Conservation (phyloP, 2,888 invertebrate genomes). For the Caenorhabditis japonica region DNA sequence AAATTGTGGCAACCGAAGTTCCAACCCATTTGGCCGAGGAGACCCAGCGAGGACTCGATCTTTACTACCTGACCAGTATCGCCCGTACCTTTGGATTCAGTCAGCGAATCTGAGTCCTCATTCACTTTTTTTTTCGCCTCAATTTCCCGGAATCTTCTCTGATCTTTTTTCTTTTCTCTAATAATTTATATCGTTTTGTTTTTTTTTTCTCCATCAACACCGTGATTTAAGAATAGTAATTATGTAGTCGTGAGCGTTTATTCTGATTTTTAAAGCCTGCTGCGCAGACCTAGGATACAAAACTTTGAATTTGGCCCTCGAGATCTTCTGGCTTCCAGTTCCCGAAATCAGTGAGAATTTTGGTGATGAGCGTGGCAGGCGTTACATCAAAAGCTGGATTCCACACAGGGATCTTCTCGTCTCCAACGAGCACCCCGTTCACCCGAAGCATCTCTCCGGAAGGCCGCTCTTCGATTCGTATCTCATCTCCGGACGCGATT, state of each 20-base stretch:
- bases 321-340: conserved; percentile 56
- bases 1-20: conserved; percentile 87
- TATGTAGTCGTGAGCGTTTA: conserved; percentile 9
- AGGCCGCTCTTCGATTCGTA: conserved; percentile 93
- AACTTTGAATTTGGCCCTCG: conserved; percentile 17
- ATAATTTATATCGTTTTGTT: conserved; percentile 23
- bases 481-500: conserved; percentile 86
- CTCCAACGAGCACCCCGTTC: conserved; percentile 80
- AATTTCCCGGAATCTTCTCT: too few relatives aligned
- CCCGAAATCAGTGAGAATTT: conserved; percentile 62
- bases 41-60: conserved; percentile 82
- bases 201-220: conserved; percentile 13
- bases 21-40: conserved; percentile 84
- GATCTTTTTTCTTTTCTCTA: conserved; percentile 9
- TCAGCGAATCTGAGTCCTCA: conserved; percentile 73
- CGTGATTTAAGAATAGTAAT: too few relatives aligned
- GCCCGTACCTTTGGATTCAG: conserved; percentile 93
- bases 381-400: conserved; percentile 99
- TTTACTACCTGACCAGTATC: conserved; percentile 92
- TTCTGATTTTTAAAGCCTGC: neutral
- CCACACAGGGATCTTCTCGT: conserved; percentile 90
- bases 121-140: conserved; percentile 8
- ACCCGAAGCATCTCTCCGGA: conserved; percentile 91
- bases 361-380: conserved; percentile 86
- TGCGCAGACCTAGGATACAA: neutral